These are phyloP conservation scores for rat (Rattus norvegicus) DNA, from an alignment of 2,113 vertebrate species.

Conservation along the genomic window GRCr8 NC_086032.1:8777001-8777500, in stretches of 20 bases:
- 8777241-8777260: neutral
- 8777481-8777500: neutral
- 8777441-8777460: neutral
- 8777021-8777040: neutral
- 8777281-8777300: neutral
- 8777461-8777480: neutral
- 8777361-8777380: neutral
- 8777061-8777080: neutral
- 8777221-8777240: too few relatives aligned
- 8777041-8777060: neutral
- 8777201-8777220: neutral
- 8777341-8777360: neutral
- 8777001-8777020: neutral
- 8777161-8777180: neutral
- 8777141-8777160: neutral
- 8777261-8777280: neutral
- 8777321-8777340: neutral
- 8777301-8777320: slow-evolving; percentile 18
- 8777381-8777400: neutral
- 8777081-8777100: neutral
- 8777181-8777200: too few relatives aligned
- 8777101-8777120: neutral
- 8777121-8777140: neutral
- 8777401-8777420: neutral
- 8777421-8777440: neutral